A percentile compares a stretch with the other conserved stretches of the same genome.
Conservation (phyloP, 2,888 invertebrate species). For the Leptinotarsa juncta region DNA sequence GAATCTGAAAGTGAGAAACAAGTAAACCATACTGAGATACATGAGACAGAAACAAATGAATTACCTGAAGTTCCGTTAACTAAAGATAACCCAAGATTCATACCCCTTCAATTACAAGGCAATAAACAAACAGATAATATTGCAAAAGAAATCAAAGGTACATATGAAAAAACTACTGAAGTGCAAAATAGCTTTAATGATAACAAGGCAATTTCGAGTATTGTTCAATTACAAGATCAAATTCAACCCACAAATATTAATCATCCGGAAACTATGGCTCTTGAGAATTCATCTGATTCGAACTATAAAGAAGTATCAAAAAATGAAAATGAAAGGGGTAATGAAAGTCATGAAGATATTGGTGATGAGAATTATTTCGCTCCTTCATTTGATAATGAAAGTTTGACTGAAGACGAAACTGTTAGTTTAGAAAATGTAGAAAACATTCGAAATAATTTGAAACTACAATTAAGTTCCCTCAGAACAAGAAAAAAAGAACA, state of each 20-base stretch:
- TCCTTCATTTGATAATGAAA: conserved; percentile 2
- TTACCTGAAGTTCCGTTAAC: background rate
- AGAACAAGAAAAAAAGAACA: conserved; percentile 52
- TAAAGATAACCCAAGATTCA: too few relatives aligned
- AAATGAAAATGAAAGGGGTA: conserved; percentile 14
- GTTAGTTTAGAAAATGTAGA: conserved; percentile 35
- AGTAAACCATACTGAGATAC: background rate
- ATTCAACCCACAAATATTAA: background rate
- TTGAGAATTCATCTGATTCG: background rate
- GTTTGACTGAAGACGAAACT: background rate
- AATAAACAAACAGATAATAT: background rate
- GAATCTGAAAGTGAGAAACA: background rate
- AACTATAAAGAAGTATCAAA: conserved; percentile 10
- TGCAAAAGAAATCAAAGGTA: background rate
- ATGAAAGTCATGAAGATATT: conserved; percentile 18
- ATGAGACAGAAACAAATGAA: background rate
- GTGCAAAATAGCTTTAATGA: background rate
- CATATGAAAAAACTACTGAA: too few relatives aligned
- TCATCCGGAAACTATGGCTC: background rate
- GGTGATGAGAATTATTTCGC: background rate
- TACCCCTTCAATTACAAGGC: too few relatives aligned
- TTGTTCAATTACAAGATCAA: background rate
- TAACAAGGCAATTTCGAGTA: background rate
- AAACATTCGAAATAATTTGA: conserved; percentile 53
- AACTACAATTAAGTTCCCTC: conserved; percentile 52